A percentile compares a stretch with the other conserved stretches of the same genome.
Conservation (phyloP, 92 coral and sea anemone species). For the Heteractis magnifica region DNA sequence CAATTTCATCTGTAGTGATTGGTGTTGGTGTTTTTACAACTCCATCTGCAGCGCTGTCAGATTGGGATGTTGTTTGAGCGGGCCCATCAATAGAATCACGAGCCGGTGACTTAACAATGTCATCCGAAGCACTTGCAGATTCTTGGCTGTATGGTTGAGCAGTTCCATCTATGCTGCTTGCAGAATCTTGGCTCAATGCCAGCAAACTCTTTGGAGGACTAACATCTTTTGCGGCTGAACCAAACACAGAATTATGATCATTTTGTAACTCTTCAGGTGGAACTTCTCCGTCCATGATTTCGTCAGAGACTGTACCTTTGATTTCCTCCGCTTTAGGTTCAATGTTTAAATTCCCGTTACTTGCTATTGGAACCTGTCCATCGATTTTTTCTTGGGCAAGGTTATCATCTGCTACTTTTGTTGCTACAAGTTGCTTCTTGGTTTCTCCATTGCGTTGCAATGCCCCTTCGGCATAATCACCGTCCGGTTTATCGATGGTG, state of each 20-base stretch:
- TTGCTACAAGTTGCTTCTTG: neutral
- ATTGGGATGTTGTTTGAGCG: neutral
- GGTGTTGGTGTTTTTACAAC: neutral
- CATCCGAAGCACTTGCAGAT: neutral
- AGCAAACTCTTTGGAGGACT: neutral
- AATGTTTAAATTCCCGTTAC: neutral
- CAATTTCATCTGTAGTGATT: neutral
- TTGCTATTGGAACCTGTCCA: neutral
- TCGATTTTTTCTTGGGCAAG: neutral
- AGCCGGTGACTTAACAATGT: neutral
- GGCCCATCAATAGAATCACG: neutral
- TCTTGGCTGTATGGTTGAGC: neutral
- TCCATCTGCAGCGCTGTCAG: neutral
- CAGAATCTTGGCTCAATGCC: neutral
- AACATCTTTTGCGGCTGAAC: neutral
- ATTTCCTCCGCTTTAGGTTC: neutral
- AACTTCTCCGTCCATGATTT: constrained; percentile 21
- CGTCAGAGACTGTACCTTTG: neutral
- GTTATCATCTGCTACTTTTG: neutral
- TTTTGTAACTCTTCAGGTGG: neutral
- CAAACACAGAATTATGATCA: neutral
- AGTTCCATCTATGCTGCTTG: neutral
- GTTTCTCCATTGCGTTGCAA: neutral
- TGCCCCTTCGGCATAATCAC: neutral
- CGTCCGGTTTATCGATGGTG: neutral